A percentile compares a stretch with the other conserved stretches of the same genome.
These are phyloP conservation scores for Turnix velox DNA, from an alignment of 2,113 vertebrate genomes.

Conservation along the genomic window DNA sequence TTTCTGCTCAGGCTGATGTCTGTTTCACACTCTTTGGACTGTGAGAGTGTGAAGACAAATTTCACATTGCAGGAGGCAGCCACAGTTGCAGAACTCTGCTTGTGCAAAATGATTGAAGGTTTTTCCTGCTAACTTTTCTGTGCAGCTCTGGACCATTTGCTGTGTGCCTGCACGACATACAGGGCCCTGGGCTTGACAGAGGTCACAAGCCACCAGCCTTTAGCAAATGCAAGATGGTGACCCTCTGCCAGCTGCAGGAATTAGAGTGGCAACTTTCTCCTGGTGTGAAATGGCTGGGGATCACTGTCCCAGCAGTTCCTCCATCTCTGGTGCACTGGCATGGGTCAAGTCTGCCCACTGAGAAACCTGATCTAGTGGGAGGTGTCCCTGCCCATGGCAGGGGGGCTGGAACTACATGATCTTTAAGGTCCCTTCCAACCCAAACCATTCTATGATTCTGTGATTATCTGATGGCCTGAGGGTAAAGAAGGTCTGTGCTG, in stretches of 20 bases:
- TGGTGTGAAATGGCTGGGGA: rapidly evolving
- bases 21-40: background rate
- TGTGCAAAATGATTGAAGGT: background rate
- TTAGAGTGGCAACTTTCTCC: rapidly evolving
- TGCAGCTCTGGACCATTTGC: background rate
- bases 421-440: too few relatives aligned
- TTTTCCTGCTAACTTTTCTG: background rate
- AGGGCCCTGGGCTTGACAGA: background rate
- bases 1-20: background rate
- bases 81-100: background rate
- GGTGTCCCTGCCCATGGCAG: too few relatives aligned
- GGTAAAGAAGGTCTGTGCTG: background rate
- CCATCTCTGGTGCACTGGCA: too few relatives aligned
- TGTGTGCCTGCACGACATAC: background rate
- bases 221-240: rapidly evolving
- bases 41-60: background rate
- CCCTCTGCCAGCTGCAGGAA: background rate
- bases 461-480: rapidly evolving
- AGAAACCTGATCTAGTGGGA: too few relatives aligned
- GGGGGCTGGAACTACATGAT: too few relatives aligned
- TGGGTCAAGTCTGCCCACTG: background rate
- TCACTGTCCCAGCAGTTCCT: background rate
- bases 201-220: background rate
- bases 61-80: background rate
- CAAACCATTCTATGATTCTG: too few relatives aligned